Evolutionary conservation across 2,888 invertebrate species (phyloP), one percentile per base, ranked within the genome.

Genomic region (Euplagia quadripunctaria): DNA sequence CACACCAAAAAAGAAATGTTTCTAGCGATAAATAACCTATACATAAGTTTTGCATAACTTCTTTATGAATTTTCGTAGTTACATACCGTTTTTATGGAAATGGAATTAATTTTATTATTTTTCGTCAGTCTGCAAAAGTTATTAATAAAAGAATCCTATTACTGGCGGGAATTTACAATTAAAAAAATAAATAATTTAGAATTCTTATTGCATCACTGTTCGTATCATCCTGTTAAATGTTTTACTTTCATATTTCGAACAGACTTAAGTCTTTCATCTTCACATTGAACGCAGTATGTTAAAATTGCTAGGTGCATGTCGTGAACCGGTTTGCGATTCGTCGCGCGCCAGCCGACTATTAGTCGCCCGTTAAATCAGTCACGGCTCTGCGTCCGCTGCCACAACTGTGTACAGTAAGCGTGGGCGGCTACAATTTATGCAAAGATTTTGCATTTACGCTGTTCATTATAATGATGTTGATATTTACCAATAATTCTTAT

Each of bases 301-400:
- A 76, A 61, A 65, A 76, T 76, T 72, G 69, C 68, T 61, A 64
- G 64, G 63, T 67, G 74, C 68, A 41, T 52, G 20, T 43, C 61
- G 68, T 43, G 46, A 68, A 87, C 89, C 87, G 84, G 90, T 89
- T 82, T 73, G 51, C 89, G 87, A 93, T 92, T 91, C 86, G 93
- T 89, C 89, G 86, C 90, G 87, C 89, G 86, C 83, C 87, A 78
- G 86, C 89, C 89, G 72, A 81, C 84, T 89, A 93, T 92, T 92
- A 92, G 88, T 89, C 88, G 88, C 75, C 89, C 88, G 91, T 90
- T 91, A 92, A 92, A 93, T 93, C 91, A 89, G 89, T 51, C 67
- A 70, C 70, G 67, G 66, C 20, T 64, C 70, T 67, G 68, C 61
- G 64, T 58, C 69, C 63, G 68, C 49, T 64, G 64, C 55, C 73